These are phyloP conservation scores for Zaprionus taronus DNA, from an alignment of 1,140 invertebrate species.

Conservation along the genomic window DNA sequence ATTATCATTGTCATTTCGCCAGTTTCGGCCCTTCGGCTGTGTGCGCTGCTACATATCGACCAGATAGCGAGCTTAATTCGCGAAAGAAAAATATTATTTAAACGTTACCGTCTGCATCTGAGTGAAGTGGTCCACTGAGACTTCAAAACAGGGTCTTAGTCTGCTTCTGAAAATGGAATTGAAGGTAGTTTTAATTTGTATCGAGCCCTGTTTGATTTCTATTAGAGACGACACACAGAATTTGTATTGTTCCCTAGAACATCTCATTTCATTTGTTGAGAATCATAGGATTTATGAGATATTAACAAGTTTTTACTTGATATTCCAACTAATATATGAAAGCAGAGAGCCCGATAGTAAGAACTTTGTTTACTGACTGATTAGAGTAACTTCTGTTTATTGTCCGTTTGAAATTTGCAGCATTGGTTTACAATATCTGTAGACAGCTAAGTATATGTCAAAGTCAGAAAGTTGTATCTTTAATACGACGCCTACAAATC, in stretches of 20 bases:
- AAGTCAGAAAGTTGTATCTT: too few species aligned
- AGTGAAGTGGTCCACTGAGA: neutral
- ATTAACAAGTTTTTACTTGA: too few species aligned
- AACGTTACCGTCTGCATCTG: neutral
- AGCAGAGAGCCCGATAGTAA: too few species aligned
- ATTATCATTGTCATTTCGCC: slow-evolving; percentile 70
- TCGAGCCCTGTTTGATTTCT: slow-evolving; percentile 17
- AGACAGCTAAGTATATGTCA: too few species aligned
- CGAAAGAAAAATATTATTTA: slow-evolving; percentile 35
- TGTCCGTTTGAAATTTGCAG: too few species aligned
- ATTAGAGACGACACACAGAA: neutral
- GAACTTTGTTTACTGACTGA: too few species aligned
- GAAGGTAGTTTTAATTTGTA: slow-evolving; percentile 52
- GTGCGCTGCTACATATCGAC: neutral
- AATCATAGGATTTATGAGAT: too few species aligned
- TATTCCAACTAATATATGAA: too few species aligned
- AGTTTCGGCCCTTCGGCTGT: slow-evolving; percentile 21
- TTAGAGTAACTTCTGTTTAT: too few species aligned
- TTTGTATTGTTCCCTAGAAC: neutral
- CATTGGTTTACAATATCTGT: too few species aligned
- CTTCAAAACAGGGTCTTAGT: neutral
- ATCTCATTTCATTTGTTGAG: too few species aligned
- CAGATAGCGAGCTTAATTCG: slow-evolving; percentile 18
- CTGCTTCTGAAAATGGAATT: neutral
- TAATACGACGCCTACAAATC: too few species aligned